Base-by-base conservation (phyloP, 2,888 invertebrate species). In the Empis livida region DNA sequence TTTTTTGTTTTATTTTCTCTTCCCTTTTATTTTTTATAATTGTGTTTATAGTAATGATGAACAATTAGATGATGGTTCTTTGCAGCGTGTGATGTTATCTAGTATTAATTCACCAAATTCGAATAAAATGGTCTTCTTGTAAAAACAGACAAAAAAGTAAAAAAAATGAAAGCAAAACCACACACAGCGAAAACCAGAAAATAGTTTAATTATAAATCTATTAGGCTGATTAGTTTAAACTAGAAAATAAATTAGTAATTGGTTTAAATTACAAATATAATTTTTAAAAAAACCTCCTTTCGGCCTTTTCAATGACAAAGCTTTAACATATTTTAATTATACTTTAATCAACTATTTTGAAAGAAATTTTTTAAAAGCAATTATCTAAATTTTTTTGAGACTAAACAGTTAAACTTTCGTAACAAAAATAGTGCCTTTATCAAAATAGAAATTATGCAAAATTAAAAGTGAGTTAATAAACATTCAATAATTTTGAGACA, bases 81-180 rank as follows among this genome's bases (percentile, higher is more conserved):
- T 31, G 42, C 42, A 42, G 30, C 42, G 42, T 2, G 5, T n/a
- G 32, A 27, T 20, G 9, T 16, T 65, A 49, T 57, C 64, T 35
- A 63, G 65, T 57, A 57, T 63, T 48, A 63, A 61, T n/a, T 55
- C 61, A 20, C 63, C 65, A 5, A 57, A 61, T 47, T 59, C 64
- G 45, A 62, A 60, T 48, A 62, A 63, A 54, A 62, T 63, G 56
- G 53, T 66, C 53, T 65, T 65, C 55, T 63, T 64, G 59, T 65
- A 63, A 53, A 37, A 20, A 20, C 11, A 40, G 23, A 44, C 20
- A 32, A n/a, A n/a, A n/a, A n/a, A n/a, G n/a, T n/a, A n/a, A n/a
- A n/a, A n/a, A n/a, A n/a, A n/a, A n/a, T n/a, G n/a, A n/a, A n/a
- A n/a, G n/a, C n/a, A n/a, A n/a, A n/a, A n/a, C n/a, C 5, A 47